phyloP scores from a whole-genome alignment of 2,888 invertebrate genomes.

The Malthinus seriepunctatus region DNA sequence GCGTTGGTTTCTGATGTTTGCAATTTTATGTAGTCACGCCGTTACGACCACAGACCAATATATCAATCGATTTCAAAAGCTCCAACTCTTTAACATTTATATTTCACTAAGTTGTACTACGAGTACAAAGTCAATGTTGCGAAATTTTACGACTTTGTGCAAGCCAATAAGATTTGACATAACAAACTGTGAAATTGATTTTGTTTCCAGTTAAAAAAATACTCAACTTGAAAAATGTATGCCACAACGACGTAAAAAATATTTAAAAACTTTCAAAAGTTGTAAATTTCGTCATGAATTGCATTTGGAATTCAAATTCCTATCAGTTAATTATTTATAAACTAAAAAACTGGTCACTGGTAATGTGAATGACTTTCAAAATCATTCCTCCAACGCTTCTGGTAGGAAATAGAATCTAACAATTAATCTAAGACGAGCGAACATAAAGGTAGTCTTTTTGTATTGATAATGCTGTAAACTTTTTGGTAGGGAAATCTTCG shows the following conservation, averaged over 20 bases:
- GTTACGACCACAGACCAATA: slow-evolving; percentile 22
- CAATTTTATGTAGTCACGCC: slow-evolving; percentile 25
- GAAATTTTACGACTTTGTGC: background rate
- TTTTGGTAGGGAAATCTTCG: no score
- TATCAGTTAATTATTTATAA: slow-evolving; percentile 3
- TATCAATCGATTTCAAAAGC: slow-evolving; percentile 22
- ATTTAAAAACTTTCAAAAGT: no score
- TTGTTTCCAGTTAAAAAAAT: background rate
- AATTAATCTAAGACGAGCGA: slow-evolving; percentile 3
- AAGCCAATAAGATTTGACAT: background rate
- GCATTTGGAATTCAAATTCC: background rate
- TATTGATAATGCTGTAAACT: background rate
- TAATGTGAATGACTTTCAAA: slow-evolving; percentile 15
- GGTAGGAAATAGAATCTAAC: slow-evolving; percentile 2
- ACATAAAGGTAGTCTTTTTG: background rate
- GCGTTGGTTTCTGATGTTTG: slow-evolving; percentile 15
- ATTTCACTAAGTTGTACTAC: background rate
- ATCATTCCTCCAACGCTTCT: background rate
- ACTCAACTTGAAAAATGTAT: no score
- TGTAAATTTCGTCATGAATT: no score
- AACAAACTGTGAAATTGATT: background rate
- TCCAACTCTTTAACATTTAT: slow-evolving; percentile 7
- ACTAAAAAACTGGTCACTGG: slow-evolving; percentile 3
- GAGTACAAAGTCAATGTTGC: background rate
- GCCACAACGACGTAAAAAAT: no score